Conservation (phyloP, 2,797 vertebrate species). For the Bovichtus variegatus region DNA sequence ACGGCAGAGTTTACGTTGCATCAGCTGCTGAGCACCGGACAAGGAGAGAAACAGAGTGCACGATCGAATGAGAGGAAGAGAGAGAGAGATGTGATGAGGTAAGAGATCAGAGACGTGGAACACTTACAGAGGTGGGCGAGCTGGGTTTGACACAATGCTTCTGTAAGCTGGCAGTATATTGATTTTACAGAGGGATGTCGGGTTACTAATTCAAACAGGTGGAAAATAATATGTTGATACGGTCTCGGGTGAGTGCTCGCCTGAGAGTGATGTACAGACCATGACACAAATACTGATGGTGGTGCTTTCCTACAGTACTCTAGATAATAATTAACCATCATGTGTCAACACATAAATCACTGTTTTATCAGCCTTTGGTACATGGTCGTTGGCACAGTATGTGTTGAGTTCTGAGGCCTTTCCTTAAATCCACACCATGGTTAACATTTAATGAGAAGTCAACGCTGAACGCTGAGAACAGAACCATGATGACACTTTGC, state of each 20-base stretch:
- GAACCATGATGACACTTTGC: conserved; percentile 16
- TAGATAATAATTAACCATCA: conserved; percentile 47
- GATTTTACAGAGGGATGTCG: conserved; percentile 52
- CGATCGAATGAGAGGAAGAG: conserved; percentile 60
- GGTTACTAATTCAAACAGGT: conserved; percentile 52
- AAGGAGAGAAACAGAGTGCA: conserved; percentile 77
- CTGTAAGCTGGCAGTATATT: conserved; percentile 77
- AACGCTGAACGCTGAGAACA: conserved; percentile 18
- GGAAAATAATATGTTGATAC: conserved; percentile 47
- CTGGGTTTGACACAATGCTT: conserved; percentile 67
- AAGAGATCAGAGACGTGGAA: conserved; percentile 39
- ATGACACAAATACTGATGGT: conserved; percentile 76
- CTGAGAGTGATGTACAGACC: conserved; percentile 45
- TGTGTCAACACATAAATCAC: conserved; percentile 45
- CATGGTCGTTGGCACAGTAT: conserved; percentile 73
- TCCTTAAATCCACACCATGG: conserved; percentile 13
- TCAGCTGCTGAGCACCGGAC: conserved; percentile 80
- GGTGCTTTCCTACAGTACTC: conserved; percentile 63
- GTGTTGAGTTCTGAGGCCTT: conserved; percentile 43
- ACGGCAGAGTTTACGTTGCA: conserved; percentile 83
- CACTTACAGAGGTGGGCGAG: conserved; percentile 53
- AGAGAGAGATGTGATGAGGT: conserved; percentile 49
- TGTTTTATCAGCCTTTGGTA: conserved; percentile 46
- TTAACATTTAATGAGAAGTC: conserved; percentile 9
- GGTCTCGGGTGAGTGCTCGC: conserved; percentile 35